Evolutionary conservation across 2,113 vertebrate genomes (phyloP), one percentile per base, ranked within the genome.

Genomic region (Cebus imitator): DNA sequence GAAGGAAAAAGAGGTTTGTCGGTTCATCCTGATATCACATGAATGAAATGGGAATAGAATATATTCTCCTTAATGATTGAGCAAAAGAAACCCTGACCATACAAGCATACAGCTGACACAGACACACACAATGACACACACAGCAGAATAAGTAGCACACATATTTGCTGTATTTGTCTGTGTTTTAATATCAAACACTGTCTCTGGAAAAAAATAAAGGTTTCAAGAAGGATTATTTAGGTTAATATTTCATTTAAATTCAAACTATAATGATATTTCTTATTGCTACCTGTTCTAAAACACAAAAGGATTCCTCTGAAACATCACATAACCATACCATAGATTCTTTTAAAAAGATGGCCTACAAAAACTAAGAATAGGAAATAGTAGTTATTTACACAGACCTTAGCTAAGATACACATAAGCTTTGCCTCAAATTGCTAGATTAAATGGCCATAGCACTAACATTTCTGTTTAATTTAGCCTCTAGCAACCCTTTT

Each of bases 221-320:
- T 40, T 90, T 93, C 25, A 86, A 97, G 23, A 79, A 79, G 43
- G 66, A 86, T 40, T 16, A 32, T 76, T 57, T 57, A 68, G 25
- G 20, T 68, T 90, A 87, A 57, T 61, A 37, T 81, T 70, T 58
- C 9, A n/a, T 93, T 55, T 93, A 61, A 87, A 25, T 68, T 64
- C 57, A 75, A 96, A 72, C 10, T 72, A 76, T 32, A 91, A 20
- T 21, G 40, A 30, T 68, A 48, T 57, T 81, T 8, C 21, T 93
- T 75, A 70, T 8, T 95, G 64, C 58, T 45, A 85, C 3, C 45
- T 76, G 78, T 13, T 91, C 32, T 93, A 76, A 76, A 93, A 70
- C 48, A 48, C 58, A 90, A 94, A 97, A 82, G 11, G 1, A 57
- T 40, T 94, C 94, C 76, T 73, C 73, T 68, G 13, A 95, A 95